Percentiles rank a stretch among this genome's conserved stretches.
These are phyloP conservation scores for Portevinia maculata DNA, from an alignment of 2,888 invertebrate species.

Conservation along the genomic window DNA sequence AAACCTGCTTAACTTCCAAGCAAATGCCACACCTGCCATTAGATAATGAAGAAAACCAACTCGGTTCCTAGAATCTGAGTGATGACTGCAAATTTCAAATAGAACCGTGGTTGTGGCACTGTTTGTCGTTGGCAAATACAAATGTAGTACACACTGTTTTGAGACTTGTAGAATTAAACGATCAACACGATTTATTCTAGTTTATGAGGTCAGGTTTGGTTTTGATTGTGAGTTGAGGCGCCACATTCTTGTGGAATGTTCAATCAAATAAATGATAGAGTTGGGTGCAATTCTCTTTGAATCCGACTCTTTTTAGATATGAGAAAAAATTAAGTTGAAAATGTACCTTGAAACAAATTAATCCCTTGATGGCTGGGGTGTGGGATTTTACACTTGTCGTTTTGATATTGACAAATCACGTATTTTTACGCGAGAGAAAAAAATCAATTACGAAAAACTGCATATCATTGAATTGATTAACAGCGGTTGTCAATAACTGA, in stretches of 20 bases:
- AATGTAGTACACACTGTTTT: not conserved
- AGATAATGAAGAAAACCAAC: conserved; percentile 32
- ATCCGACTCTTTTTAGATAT: too few species aligned
- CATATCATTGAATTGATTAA: too few species aligned
- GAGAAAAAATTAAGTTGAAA: too few species aligned
- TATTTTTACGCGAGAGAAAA: too few species aligned
- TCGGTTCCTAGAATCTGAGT: conserved; percentile 44
- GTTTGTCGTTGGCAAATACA: conserved; percentile 21
- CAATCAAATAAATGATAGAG: too few species aligned
- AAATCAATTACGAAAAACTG: too few species aligned
- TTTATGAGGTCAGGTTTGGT: not conserved
- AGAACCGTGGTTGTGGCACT: conserved; percentile 14
- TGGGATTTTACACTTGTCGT: too few species aligned
- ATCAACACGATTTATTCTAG: not conserved
- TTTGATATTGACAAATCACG: too few species aligned
- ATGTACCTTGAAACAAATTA: too few species aligned
- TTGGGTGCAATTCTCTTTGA: too few species aligned
- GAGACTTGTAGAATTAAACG: not conserved
- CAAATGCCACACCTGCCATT: conserved; percentile 69
- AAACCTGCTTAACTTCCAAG: conserved; percentile 12
- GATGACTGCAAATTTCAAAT: conserved; percentile 41
- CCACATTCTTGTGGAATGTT: not conserved
- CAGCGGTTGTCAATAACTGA: too few species aligned
- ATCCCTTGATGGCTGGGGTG: too few species aligned
- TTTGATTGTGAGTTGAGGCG: not conserved